Evolutionary conservation across 2,888 invertebrate genomes (phyloP).

Genomic region (Tubulanus polymorphus): DNA sequence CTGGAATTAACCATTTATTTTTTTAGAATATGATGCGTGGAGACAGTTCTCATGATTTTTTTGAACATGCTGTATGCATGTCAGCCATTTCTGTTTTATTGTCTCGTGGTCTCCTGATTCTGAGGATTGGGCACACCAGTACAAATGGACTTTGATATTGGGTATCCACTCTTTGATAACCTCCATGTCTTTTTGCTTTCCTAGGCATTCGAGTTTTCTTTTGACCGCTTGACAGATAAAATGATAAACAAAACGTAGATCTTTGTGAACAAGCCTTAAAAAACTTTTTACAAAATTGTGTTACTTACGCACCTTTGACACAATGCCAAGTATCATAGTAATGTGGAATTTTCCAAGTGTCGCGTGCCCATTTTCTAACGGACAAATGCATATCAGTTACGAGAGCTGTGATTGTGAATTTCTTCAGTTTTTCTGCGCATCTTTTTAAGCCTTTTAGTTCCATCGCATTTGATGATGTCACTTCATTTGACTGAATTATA

Average conservation of each 20-base stretch:
- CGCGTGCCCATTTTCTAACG: background rate
- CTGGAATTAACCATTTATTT: background rate
- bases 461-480: background rate
- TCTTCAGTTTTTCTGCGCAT: background rate
- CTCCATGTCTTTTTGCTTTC: background rate
- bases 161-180: background rate
- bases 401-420: background rate
- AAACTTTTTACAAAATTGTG: no score
- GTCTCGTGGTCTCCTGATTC: background rate
- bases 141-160: background rate
- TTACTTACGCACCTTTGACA: background rate
- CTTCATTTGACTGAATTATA: background rate
- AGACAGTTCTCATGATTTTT: constrained; percentile 1
- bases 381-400: background rate
- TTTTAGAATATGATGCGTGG: background rate
- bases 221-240: no score
- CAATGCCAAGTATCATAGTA: background rate
- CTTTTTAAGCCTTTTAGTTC: background rate
- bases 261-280: no score
- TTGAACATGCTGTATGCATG: background rate
- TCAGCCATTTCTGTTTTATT: background rate
- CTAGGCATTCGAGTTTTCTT: no score
- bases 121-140: background rate
- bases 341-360: background rate
- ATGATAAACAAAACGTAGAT: no score